Base-by-base conservation (phyloP, 2,797 vertebrate species). In the Erpetoichthys calabaricus region DNA sequence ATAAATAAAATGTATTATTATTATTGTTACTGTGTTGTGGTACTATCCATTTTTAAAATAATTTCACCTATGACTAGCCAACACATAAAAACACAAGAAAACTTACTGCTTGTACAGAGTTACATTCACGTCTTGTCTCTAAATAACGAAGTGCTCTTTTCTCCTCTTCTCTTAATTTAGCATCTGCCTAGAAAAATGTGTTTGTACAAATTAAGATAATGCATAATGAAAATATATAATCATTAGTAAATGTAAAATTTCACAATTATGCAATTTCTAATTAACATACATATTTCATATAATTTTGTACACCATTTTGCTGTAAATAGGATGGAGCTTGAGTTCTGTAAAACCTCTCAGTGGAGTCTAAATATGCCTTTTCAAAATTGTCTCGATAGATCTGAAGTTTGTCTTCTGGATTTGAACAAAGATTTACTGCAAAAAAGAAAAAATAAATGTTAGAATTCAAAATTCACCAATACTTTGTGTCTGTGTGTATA, bases 311-410 rank as follows among this genome's bases (percentile, higher is more conserved):
- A 67, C 94, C 94, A 0, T 97, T 97, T 73, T 97, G 94, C 58
- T 97, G 94, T 51, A 97, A 86, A 78, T 97, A 97, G 3, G 93
- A 89, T 9, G 94, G 94, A 9, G 94, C 93, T 65, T 97, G 94
- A 44, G 94, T 97, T 79, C 93, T 89, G 82, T 97, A 97, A 83
- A 97, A 97, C 71, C 92, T 85, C 79, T 97, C 94, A 4, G 94
- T 97, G 45, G 94, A 96, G 73, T 97, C 94, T 82, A 97, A 83
- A 68, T 97, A 97, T 0, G 93, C 91, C 67, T 97, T 97, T 76
- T 97, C 94, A 89, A 97, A 97, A 84, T 97, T 97, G 79, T 97
- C 94, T 67, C 93, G 86, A 82, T 97, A 97, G 75, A 97, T 97
- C 73, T 97, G 92, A 72, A 97, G 88, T 71, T 97, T 96, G 82